Conservation (phyloP, 92 coral and sea anemone species). For the Ricordea florida region DNA sequence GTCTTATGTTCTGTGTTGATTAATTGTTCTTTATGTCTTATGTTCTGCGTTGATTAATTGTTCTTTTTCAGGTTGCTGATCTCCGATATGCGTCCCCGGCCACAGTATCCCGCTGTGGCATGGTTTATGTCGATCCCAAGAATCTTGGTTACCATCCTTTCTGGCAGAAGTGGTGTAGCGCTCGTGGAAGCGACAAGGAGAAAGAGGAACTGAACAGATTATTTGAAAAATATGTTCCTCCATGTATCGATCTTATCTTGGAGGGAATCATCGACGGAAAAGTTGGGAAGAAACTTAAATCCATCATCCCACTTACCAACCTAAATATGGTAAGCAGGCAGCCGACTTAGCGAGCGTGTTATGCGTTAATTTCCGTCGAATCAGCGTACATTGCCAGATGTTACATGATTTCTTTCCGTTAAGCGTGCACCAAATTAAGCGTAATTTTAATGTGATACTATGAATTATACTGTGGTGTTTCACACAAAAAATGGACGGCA, state of each 20-base stretch:
- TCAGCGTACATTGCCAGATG: background rate
- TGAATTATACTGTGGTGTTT: no score
- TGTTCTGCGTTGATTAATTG: no score
- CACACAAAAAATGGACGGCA: no score
- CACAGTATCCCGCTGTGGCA: conserved; percentile 98
- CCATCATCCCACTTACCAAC: conserved; percentile 94
- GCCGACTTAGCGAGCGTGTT: no score
- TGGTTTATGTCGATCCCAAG: conserved; percentile 99
- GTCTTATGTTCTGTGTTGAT: no score
- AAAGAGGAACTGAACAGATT: conserved; percentile 84
- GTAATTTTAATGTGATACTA: no score
- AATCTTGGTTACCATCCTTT: conserved; percentile 93
- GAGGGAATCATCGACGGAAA: conserved; percentile 98
- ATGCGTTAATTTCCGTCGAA: no score
- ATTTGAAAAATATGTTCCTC: conserved; percentile 96
- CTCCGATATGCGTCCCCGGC: conserved; percentile 99
- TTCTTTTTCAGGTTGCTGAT: conserved; percentile 88
- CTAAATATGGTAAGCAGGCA: conserved; percentile 98
- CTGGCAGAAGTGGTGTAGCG: conserved; percentile 92
- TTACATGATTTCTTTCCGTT: background rate
- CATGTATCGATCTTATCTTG: conserved; percentile 89
- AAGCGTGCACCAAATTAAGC: no score
- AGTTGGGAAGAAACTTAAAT: conserved; percentile 94
- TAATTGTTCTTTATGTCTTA: no score
- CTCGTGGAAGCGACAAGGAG: conserved; percentile 90